Conservation (phyloP, 2,888 invertebrate genomes). For the Hydriomena furcata region DNA sequence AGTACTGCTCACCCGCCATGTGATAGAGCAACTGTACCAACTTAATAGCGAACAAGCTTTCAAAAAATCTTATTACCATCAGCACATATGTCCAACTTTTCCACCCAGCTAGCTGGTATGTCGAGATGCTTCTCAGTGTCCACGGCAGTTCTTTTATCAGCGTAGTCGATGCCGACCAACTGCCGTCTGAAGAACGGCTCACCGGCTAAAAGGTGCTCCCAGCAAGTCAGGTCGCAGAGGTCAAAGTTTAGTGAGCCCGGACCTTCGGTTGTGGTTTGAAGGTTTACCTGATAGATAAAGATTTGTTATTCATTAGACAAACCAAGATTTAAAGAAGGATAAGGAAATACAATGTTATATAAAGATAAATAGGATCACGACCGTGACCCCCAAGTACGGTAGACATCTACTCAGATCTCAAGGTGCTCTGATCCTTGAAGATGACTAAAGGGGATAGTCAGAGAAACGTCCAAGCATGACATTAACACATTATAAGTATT, state of each 20-base stretch:
- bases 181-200: constrained; percentile 84
- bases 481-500: no score
- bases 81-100: constrained; percentile 85
- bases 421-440: no score
- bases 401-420: no score
- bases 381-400: no score
- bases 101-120: constrained; percentile 90
- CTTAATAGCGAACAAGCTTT: not conserved
- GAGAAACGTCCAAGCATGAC: no score
- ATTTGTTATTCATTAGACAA: no score
- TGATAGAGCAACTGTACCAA: no score
- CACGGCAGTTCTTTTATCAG: constrained; percentile 67
- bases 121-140: constrained; percentile 88
- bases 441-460: no score
- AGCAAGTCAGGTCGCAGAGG: constrained; percentile 81
- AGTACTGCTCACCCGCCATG: no score
- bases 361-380: no score
- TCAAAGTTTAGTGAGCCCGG: constrained; percentile 85
- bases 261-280: constrained; percentile 78
- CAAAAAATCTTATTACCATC: constrained; percentile 60
- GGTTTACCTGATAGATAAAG: constrained; percentile 43
- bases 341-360: no score
- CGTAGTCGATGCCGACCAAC: constrained; percentile 75
- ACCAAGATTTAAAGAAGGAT: no score
- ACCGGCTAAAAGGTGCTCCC: constrained; percentile 90